Evolutionary conservation across 2,113 vertebrate genomes (phyloP).

Genomic region (Strix uralensis): DNA sequence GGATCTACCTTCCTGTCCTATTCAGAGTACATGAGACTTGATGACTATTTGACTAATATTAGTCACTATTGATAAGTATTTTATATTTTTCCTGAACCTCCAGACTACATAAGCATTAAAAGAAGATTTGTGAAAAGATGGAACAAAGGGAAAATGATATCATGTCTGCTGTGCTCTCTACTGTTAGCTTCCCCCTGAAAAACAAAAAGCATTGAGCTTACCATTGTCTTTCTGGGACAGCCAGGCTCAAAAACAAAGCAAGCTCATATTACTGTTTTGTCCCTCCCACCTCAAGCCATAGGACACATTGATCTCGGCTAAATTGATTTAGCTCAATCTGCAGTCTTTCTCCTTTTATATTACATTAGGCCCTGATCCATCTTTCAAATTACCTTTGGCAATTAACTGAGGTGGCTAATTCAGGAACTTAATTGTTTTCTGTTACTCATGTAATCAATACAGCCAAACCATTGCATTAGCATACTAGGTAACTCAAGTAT

Average conservation of each 20-base stretch:
- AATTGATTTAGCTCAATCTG: neutral
- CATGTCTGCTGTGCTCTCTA: constrained; percentile 1
- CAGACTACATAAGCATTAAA: neutral
- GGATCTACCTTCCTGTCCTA: neutral
- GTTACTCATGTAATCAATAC: neutral
- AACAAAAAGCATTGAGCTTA: constrained; percentile 33
- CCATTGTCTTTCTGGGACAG: constrained; percentile 21
- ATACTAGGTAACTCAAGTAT: neutral
- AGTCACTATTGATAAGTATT: neutral
- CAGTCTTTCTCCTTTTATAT: neutral
- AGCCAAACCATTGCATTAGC: neutral
- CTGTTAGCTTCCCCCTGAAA: constrained; percentile 12
- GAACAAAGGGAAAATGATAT: neutral
- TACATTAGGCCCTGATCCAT: neutral
- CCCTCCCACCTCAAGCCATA: constrained; percentile 26
- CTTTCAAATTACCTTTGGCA: constrained; percentile 30
- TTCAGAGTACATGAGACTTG: neutral
- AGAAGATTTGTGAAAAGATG: constrained; percentile 7
- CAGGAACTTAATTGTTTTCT: neutral
- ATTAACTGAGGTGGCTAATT: constrained; percentile 39
- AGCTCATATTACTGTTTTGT: neutral
- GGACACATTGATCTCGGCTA: neutral
- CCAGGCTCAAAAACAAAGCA: constrained; percentile 41
- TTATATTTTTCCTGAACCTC: neutral
- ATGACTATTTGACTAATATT: neutral